A percentile compares a stretch with the other conserved stretches of the same genome.
Conservation (phyloP, 1,140 invertebrate genomes). For the Heliconius nattereri region DNA sequence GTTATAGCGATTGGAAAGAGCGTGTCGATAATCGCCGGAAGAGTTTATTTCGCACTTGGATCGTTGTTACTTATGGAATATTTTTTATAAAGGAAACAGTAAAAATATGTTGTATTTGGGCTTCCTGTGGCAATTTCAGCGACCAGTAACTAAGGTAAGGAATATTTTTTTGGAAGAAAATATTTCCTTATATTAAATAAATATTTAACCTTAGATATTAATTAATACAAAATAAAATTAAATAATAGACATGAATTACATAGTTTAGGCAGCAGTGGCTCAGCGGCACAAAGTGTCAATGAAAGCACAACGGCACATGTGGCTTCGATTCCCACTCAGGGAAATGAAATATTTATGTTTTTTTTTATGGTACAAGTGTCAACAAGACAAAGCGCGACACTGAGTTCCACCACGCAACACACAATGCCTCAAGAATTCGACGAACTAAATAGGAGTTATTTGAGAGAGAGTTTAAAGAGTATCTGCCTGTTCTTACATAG, state of each 20-base stretch:
- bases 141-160: no score
- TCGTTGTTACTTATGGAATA: neutral
- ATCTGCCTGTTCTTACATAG: neutral
- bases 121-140: no score
- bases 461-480: no score
- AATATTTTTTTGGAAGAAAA: no score
- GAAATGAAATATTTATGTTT: neutral
- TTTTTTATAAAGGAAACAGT: neutral
- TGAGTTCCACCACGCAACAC: neutral
- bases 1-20: conserved; percentile 39
- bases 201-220: no score
- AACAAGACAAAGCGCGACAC: neutral
- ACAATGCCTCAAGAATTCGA: neutral
- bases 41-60: conserved; percentile 29
- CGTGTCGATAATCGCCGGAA: conserved; percentile 38
- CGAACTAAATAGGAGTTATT: no score
- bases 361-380: no score
- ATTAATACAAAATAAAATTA: no score
- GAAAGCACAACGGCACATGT: no score
- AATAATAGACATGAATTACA: no score
- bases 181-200: no score
- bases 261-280: neutral
- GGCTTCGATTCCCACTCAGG: no score
- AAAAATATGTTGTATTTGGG: conserved; percentile 7
- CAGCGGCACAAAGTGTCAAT: neutral